Conservation (phyloP, 2,888 invertebrate species). For the Synergus japonicus region DNA sequence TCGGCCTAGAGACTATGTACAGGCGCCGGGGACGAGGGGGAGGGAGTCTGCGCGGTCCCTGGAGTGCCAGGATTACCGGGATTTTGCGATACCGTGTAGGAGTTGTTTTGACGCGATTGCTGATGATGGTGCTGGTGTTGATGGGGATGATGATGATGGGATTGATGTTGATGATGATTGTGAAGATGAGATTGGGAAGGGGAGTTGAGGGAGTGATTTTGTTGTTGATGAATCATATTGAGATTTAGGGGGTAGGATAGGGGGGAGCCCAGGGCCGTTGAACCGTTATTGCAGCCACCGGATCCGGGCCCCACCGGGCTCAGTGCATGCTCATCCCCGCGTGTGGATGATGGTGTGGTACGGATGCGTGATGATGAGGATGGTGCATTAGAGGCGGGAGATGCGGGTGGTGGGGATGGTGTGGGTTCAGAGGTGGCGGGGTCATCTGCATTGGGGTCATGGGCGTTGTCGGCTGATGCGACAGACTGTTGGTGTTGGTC, state of each 20-base stretch:
- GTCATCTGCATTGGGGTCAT: constrained; percentile 79
- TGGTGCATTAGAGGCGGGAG: constrained; percentile 82
- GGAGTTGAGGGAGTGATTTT: constrained; percentile 64
- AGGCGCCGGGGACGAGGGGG: constrained; percentile 76
- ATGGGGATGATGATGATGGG: constrained; percentile 64
- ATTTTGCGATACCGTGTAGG: constrained; percentile 71
- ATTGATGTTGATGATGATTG: constrained; percentile 64
- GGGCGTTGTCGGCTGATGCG: constrained; percentile 79
- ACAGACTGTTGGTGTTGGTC: constrained; percentile 68
- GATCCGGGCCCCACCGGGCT: constrained; percentile 86
- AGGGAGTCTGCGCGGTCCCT: constrained; percentile 73
- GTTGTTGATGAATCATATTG: constrained; percentile 71
- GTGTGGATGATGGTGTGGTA: constrained; percentile 76
- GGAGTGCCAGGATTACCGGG: constrained; percentile 68
- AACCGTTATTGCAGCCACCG: constrained; percentile 73
- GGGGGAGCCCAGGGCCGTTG: constrained; percentile 77
- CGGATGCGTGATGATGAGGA: constrained; percentile 77
- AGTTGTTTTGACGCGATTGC: constrained; percentile 70
- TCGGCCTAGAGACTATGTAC: constrained; percentile 76
- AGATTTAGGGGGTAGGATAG: constrained; percentile 76
- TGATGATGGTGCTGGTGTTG: constrained; percentile 60
- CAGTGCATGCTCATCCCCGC: constrained; percentile 83
- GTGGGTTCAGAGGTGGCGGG: constrained; percentile 80
- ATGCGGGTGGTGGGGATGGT: constrained; percentile 81
- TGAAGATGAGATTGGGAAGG: constrained; percentile 56